A percentile compares a stretch with the other conserved stretches of the same genome.
Conservation (phyloP, 2,888 invertebrate genomes). For the Argyresthia goedartella region DNA sequence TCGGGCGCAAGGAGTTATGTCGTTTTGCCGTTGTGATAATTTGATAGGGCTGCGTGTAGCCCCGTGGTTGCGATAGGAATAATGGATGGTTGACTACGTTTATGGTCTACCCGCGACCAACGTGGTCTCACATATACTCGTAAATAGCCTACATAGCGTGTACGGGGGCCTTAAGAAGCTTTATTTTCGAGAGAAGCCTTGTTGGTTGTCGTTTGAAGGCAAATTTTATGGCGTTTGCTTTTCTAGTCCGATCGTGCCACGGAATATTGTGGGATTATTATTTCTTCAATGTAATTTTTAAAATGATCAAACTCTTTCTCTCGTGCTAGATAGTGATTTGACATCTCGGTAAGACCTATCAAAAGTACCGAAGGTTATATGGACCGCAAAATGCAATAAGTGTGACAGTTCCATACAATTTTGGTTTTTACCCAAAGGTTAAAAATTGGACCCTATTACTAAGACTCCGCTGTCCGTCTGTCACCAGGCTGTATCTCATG, state of each 20-base stretch:
- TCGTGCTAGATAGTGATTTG: no score
- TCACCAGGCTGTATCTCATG: no score
- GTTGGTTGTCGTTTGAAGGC: not conserved
- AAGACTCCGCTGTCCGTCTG: no score
- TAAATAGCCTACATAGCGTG: slow-evolving; percentile 51
- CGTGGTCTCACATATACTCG: slow-evolving; percentile 27
- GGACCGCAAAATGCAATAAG: no score
- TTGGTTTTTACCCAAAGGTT: no score
- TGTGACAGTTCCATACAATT: no score
- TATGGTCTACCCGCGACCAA: slow-evolving; percentile 22
- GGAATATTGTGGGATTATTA: no score
- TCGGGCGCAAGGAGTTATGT: slow-evolving; percentile 13
- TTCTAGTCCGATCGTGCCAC: not conserved
- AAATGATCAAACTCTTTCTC: no score
- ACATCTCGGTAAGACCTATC: no score
- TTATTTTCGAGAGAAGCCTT: slow-evolving; percentile 40
- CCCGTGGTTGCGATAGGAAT: slow-evolving; percentile 58
- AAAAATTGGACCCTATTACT: no score
- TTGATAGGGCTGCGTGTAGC: slow-evolving; percentile 49
- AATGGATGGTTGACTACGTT: slow-evolving; percentile 69
- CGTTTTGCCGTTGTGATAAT: slow-evolving; percentile 12
- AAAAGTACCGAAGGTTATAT: no score
- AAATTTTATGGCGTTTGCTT: not conserved
- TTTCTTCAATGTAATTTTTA: no score
- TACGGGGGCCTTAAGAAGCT: slow-evolving; percentile 52